Base-by-base conservation (phyloP, 1,140 invertebrate species). In the Octopus sinensis region DNA sequence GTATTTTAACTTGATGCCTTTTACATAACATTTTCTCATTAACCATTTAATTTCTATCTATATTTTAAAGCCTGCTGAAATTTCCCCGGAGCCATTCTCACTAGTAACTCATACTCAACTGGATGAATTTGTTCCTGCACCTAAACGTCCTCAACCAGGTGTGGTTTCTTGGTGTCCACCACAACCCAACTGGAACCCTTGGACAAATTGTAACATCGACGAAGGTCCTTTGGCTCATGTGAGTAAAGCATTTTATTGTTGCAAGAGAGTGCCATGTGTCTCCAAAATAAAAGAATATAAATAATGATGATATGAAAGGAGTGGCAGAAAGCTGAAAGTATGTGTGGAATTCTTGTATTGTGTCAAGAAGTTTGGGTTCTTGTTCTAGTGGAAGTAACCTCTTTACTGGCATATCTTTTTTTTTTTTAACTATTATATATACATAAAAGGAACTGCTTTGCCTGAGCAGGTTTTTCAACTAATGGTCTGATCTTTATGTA, bases 111-210 rank as follows among this genome's bases (percentile, higher is more conserved):
- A 86, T 13, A 84, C 84, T 5, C 76, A 83, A 13, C 85, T 95
- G 79, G 92, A 94, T 79, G 88, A 91, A 82, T 94, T 95, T 88
- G 87, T 90, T 90, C 92, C 89, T 79, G 89, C 92, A 4, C 91
- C 91, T 7, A 92, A 92, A 82, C 92, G 92, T 0, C 92, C 88
- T 91, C 23, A 93, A 92, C 43, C 86, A 1, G 95, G 95, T 13
- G 95, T 97, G 0, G 96, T 99, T 17, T 94, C 96, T 4, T 99
- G 97, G 97, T 96, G 96, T 4, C 98, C 98, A 1, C 97, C 97
- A 0, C 93, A 95, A 84, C 93, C 93, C 12, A 99, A 99, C 90
- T 99, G 97, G 97, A 98, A 99, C 91, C 94, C 97, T 9, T 99
- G 97, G 97, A 95, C 93, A 52, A 94, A 93, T 0, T 96, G 95